Base-by-base conservation (phyloP, 2,888 invertebrate genomes). In the Syritta pipiens region DNA sequence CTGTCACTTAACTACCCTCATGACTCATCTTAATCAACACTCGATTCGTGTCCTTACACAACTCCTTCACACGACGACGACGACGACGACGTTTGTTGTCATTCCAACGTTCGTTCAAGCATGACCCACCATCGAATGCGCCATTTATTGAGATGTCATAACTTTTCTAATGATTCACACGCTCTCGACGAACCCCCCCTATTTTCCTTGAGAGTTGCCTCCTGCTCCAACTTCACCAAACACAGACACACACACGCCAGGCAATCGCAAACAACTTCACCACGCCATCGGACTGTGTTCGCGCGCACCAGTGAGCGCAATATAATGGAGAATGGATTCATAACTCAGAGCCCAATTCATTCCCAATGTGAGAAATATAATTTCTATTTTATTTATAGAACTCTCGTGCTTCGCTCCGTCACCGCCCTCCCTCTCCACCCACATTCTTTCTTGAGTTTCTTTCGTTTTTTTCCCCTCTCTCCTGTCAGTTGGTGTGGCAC, bases 161-260 rank as follows among this genome's bases (percentile, higher is more conserved):
- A 79, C 79, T 79, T 79, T 79, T 74, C 74, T 79, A 79, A 79
- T 79, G 79, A 79, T 79, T 79, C 79, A 68, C 79, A 79, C 79
- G 79, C 79, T 79, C 79, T 74, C 49, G 67, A 67, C n/a, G n/a
- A 79, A 67, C 60, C 59, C 53, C 40, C 59, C 55, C 60, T 40
- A 37, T 14, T 17, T 37, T 12, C 37, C 6, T 24, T 10, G 5
- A 1, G 19, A 32, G 28, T 37, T 37, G 3, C 37, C 46, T 9
- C 22, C 28, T 9, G 9, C 49, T 53, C n/a, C 44, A 35, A 48
- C 42, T 42, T 32, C 20, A 37, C n/a, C 24, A 22, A 62, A 53
- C 28, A 53, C 14, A 32, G 22, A 37, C 62, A 67, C 53, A 46
- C 22, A 75, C 19, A 30, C 22, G 12, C 30, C 35, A 60, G n/a